These are phyloP conservation scores for Pagetopsis macropterus DNA, from an alignment of 2,797 vertebrate species.

Conservation along the genomic window DNA sequence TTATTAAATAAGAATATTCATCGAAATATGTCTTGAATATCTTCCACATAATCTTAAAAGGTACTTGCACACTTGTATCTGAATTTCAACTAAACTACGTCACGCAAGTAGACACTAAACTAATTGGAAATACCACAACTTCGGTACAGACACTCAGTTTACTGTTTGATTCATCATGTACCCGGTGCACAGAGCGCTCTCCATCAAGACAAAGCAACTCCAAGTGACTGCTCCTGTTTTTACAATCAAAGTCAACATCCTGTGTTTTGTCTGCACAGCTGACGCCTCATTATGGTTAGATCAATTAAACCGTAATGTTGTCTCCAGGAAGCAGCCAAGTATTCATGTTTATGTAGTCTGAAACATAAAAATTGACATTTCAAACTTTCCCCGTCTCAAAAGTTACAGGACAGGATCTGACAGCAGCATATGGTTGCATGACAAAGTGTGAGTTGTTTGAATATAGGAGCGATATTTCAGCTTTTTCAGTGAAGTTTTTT, in stretches of 20 bases:
- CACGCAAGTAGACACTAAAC: slow-evolving; percentile 23
- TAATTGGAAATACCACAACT: slow-evolving; percentile 32
- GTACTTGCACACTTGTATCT: slow-evolving; percentile 14
- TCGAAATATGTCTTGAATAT: slow-evolving; percentile 15
- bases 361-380: slow-evolving; percentile 80
- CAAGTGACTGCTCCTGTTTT: slow-evolving; percentile 68
- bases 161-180: slow-evolving; percentile 57
- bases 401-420: slow-evolving; percentile 62
- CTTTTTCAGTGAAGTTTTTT: slow-evolving; percentile 10
- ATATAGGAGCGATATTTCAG: neutral
- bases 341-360: slow-evolving; percentile 69
- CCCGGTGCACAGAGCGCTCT: slow-evolving; percentile 51
- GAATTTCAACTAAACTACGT: slow-evolving; percentile 10
- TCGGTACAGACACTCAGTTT: slow-evolving; percentile 36
- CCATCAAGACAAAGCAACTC: slow-evolving; percentile 66
- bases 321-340: slow-evolving; percentile 69
- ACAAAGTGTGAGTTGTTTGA: slow-evolving; percentile 36
- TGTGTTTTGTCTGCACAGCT: slow-evolving; percentile 76
- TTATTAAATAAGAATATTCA: slow-evolving; percentile 12
- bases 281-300: slow-evolving; percentile 79
- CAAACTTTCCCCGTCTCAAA: slow-evolving; percentile 71
- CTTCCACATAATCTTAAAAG: slow-evolving; percentile 5
- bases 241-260: slow-evolving; percentile 79
- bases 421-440: slow-evolving; percentile 52
- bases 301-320: slow-evolving; percentile 81